Conservation (phyloP, 2,888 invertebrate genomes). For the Colletes collaris region DNA sequence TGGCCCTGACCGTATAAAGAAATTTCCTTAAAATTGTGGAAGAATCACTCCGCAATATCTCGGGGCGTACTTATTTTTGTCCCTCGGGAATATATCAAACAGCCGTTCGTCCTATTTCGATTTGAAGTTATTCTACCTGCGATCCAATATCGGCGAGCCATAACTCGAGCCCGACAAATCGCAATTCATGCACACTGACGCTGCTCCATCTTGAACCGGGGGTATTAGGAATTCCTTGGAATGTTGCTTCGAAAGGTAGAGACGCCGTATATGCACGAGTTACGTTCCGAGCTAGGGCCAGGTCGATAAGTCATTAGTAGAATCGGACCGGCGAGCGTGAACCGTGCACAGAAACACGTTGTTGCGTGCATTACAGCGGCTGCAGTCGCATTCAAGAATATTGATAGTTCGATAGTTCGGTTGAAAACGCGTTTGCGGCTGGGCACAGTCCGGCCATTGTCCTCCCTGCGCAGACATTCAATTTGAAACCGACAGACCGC, state of each 20-base stretch:
- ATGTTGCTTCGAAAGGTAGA: constrained; percentile 52
- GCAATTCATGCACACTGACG: constrained; percentile 48
- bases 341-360: constrained; percentile 24
- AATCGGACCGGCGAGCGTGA: constrained; percentile 41
- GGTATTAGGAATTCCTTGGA: constrained; percentile 58
- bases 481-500: constrained; percentile 2
- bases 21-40: constrained; percentile 34
- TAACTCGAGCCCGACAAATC: constrained; percentile 59
- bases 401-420: constrained; percentile 34
- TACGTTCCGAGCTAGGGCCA: constrained; percentile 34
- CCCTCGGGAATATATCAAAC: constrained; percentile 25
- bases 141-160: constrained; percentile 55
- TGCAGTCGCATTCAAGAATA: constrained; percentile 24
- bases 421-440: constrained; percentile 18
- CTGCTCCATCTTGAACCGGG: constrained; percentile 19
- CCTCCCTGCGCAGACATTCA: constrained; percentile 4
- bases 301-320: constrained; percentile 65
- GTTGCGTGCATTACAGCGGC: constrained; percentile 25
- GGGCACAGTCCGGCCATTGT: background rate
- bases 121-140: constrained; percentile 49
- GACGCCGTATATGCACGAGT: constrained; percentile 44
- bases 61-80: constrained; percentile 22
- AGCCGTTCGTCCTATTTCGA: constrained; percentile 42
- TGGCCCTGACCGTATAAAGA: background rate
- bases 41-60: constrained; percentile 33